These are phyloP conservation scores for Anas bernieri DNA, from an alignment of 2,797 vertebrate species.

Conservation along the genomic window DNA sequence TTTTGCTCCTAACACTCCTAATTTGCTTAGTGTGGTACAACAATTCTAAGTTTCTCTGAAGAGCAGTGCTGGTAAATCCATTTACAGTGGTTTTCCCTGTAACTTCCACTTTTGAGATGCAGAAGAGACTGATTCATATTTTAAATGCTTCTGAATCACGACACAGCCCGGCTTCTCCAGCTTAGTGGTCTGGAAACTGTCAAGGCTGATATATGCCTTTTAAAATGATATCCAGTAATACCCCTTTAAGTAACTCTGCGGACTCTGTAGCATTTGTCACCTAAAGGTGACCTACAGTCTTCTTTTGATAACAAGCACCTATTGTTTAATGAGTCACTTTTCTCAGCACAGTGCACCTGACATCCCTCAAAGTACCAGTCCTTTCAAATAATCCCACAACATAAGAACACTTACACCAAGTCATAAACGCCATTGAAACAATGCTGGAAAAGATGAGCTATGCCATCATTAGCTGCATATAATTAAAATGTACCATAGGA, in stretches of 20 bases:
- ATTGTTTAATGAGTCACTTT: background rate
- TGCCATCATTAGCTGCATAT: background rate
- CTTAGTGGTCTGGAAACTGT: background rate
- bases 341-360: background rate
- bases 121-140: background rate
- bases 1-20: background rate
- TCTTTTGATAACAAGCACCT: background rate
- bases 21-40: background rate
- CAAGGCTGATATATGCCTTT: background rate
- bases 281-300: background rate
- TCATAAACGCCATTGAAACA: background rate
- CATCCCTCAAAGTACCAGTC: background rate
- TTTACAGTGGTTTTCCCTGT: background rate
- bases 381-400: background rate
- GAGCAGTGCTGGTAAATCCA: background rate
- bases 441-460: background rate
- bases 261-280: background rate
- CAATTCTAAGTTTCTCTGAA: background rate
- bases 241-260: background rate
- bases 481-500: conserved; percentile 8
- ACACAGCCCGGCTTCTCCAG: background rate
- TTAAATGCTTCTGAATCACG: background rate
- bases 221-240: background rate
- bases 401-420: background rate
- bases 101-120: background rate